These are phyloP conservation scores for Lydus trimaculatus DNA, from an alignment of 2,888 invertebrate genomes.

Conservation along the genomic window DNA sequence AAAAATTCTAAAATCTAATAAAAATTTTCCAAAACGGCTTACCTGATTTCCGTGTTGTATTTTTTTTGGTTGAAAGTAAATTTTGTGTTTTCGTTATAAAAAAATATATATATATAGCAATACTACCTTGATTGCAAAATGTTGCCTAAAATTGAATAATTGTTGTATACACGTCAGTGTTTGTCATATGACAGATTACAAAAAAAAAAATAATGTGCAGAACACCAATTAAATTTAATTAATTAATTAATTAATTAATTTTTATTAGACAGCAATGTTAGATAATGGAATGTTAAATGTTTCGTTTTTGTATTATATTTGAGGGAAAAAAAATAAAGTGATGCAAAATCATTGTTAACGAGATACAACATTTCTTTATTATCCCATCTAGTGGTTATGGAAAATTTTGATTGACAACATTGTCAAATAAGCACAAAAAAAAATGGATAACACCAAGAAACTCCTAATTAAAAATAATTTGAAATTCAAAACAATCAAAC, in stretches of 20 bases:
- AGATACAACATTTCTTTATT: neutral
- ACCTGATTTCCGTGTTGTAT: neutral
- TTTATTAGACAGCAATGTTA: slow-evolving; percentile 56
- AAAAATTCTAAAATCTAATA: neutral
- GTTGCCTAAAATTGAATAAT: slow-evolving; percentile 52
- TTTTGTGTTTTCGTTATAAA: neutral
- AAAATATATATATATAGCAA: slow-evolving; percentile 23
- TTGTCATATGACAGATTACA: slow-evolving; percentile 44
- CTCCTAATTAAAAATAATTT: neutral
- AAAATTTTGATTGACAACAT: neutral
- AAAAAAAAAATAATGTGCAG: slow-evolving; percentile 56
- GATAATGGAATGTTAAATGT: slow-evolving; percentile 55
- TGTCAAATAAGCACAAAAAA: neutral
- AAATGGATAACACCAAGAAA: neutral
- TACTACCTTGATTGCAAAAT: slow-evolving; percentile 40
- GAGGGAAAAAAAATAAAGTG: slow-evolving; percentile 44
- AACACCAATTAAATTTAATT: slow-evolving; percentile 63
- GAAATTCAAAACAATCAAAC: neutral
- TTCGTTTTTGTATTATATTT: slow-evolving; percentile 52
- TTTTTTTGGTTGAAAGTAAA: no score
- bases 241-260: slow-evolving; percentile 46
- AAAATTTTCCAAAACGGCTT: neutral
- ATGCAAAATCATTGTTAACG: slow-evolving; percentile 7
- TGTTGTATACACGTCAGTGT: slow-evolving; percentile 57
- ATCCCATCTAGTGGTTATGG: neutral